Base-by-base conservation (phyloP, 2,888 invertebrate species). In the Melanchra persicariae region DNA sequence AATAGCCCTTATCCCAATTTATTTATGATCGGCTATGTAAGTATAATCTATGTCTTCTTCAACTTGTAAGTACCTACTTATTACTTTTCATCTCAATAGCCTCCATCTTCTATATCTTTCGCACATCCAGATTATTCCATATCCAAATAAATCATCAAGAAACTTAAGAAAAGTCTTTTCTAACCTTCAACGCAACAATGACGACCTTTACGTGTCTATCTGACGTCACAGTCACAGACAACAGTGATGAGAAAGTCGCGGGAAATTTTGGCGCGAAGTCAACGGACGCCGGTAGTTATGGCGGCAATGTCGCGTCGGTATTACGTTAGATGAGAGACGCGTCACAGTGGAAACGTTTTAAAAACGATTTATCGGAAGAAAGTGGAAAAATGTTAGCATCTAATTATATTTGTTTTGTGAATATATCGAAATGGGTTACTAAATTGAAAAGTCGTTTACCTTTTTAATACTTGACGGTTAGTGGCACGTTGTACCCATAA, bases 251-350 rank as follows among this genome's bases (percentile, higher is more conserved):
- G 49, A 49, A 66, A 52, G 43, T 24, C 4, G 43, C 54, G 57
- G 40, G 37, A 58, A 58, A 72, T 61, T 67, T 68, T 79, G 79
- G 79, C 79, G 34, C 10, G 52, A 45, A 58, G 51, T 79, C 79
- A 79, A 79, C 68, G 34, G 10, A 45, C 24, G 64, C 30, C 15
- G 37, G 19, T n/a, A 22, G 30, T 54, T 17, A 52, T 40, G 22
- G 37, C 51, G 34, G 57, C 24, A 71, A 34, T 3, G n/a, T n/a
- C 26, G 7, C 52, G 45, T 49, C 22, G 6, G 17, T 12, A 6
- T 62, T 54, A 61, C 55, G 63, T 30, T 12, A 65, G 22, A 43
- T 19, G 4, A n/a, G 15, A 19, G 17, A 30, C 43, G 12, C 61
- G 61, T 73, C 47, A 24, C 22, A 49, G 74, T 66, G 78, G 74